phyloP scores from a whole-genome alignment of 2,797 vertebrate genomes.

The Myotis daubentonii region DNA sequence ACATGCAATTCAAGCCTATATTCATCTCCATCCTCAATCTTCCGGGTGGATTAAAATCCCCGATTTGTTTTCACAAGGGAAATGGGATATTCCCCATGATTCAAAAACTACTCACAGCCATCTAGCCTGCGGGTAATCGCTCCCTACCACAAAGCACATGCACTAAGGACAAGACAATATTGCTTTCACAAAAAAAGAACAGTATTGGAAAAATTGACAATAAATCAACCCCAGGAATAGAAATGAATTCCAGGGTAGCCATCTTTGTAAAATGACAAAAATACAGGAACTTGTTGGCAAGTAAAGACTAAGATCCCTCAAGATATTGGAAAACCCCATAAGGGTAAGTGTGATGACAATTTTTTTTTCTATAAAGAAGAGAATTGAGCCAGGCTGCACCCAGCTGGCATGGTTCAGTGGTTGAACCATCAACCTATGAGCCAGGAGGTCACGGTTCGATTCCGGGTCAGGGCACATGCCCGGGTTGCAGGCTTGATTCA shows the following conservation, averaged over 20 bases:
- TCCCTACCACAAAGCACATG: constrained; percentile 23
- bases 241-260: neutral
- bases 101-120: constrained; percentile 28
- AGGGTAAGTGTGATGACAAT: neutral
- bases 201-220: neutral
- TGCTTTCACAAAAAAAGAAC: constrained; percentile 22
- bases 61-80: constrained; percentile 49
- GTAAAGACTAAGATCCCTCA: constrained; percentile 26
- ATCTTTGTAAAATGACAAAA: neutral
- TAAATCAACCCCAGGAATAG: constrained; percentile 9
- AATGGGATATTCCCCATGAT: constrained; percentile 49
- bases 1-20: constrained; percentile 14
- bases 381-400: neutral
- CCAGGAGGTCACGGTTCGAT: no score
- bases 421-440: no score
- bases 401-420: no score
- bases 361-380: neutral
- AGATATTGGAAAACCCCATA: neutral
- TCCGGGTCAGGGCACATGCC: no score
- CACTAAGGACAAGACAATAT: neutral
- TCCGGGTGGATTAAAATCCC: constrained; percentile 28
- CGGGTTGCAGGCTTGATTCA: no score
- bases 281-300: constrained; percentile 5
- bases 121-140: constrained; percentile 3
- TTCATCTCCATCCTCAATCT: constrained; percentile 20